Evolutionary conservation across 2,113 vertebrate genomes (phyloP).

Genomic region (Myrmecobius fasciatus): DNA sequence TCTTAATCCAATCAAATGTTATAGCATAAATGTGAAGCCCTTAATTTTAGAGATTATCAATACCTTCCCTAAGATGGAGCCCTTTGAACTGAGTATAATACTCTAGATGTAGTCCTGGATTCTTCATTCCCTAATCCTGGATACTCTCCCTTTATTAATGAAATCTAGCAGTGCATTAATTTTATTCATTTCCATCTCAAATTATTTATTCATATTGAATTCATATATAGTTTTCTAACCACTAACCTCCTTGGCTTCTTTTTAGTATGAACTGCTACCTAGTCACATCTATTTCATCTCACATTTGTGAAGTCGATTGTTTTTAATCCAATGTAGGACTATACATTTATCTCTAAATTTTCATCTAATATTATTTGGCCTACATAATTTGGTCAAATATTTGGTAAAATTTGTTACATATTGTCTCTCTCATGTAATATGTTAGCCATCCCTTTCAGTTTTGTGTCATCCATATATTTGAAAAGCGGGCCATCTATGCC

Average conservation of each 20-base stretch:
- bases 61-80: not conserved
- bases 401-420: not conserved
- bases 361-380: not conserved
- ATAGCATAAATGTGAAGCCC: not conserved
- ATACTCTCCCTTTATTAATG: not conserved
- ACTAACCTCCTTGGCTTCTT: not conserved
- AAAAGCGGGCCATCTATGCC: not conserved
- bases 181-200: not conserved
- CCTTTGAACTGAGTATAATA: not conserved
- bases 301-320: not conserved
- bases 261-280: not conserved
- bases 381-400: not conserved
- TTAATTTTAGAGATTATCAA: not conserved
- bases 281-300: not conserved
- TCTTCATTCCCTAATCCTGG: not conserved
- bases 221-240: not conserved
- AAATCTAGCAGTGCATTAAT: not conserved
- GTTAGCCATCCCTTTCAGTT: not conserved
- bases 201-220: not conserved
- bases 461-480: not conserved
- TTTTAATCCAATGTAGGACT: not conserved
- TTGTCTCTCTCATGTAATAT: not conserved
- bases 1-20: not conserved
- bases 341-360: not conserved
- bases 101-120: not conserved